A percentile compares a stretch with the other conserved stretches of the same genome.
These are phyloP conservation scores for Centrocercus urophasianus DNA, from an alignment of 2,113 vertebrate genomes.

Conservation along the genomic window DNA sequence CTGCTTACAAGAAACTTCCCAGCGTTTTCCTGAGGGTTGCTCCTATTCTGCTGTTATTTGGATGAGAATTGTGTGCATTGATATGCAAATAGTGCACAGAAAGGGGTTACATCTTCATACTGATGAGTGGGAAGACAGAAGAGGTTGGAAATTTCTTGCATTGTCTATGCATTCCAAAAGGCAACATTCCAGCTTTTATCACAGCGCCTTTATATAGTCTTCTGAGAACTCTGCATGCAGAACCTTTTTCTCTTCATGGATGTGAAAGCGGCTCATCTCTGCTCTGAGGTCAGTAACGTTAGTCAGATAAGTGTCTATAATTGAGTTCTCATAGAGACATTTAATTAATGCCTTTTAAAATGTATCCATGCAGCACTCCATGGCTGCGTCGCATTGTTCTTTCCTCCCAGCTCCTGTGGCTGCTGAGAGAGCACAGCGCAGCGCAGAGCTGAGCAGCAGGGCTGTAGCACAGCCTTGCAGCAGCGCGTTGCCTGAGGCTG, in stretches of 20 bases:
- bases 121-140: not conserved
- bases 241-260: not conserved
- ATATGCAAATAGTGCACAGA: not conserved
- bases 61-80: not conserved
- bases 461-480: not conserved
- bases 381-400: not conserved
- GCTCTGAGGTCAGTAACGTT: constrained; percentile 14
- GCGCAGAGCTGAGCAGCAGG: not conserved
- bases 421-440: not conserved
- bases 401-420: not conserved
- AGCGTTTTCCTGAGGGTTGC: not conserved
- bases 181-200: not conserved
- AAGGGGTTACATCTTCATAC: not conserved
- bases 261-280: not conserved
- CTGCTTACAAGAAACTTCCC: not conserved
- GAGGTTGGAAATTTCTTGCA: not conserved
- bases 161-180: not conserved
- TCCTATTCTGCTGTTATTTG: not conserved
- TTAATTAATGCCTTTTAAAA: not conserved
- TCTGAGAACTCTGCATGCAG: not conserved
- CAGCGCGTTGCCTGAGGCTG: not conserved
- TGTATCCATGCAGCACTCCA: not conserved
- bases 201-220: not conserved
- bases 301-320: not conserved
- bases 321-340: not conserved